Evolutionary conservation across 2,113 vertebrate genomes (phyloP).

Genomic region (Pithys albifrons): DNA sequence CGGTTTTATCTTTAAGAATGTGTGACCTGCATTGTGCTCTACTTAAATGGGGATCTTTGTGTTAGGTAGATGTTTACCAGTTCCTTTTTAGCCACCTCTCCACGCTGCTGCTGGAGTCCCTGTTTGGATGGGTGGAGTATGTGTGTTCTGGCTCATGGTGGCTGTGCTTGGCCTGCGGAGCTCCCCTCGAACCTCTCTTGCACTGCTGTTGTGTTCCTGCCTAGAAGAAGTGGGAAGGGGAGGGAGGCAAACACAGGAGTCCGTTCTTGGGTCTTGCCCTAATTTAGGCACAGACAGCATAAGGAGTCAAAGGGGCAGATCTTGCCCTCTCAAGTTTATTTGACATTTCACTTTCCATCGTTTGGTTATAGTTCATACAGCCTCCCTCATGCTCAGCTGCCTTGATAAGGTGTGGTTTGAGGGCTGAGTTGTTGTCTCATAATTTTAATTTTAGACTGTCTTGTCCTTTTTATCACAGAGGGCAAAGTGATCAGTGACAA

Average conservation of each 20-base stretch:
- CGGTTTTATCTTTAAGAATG: neutral
- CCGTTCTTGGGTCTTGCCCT: neutral
- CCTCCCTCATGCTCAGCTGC: neutral
- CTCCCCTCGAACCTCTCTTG: neutral
- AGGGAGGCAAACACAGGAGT: neutral
- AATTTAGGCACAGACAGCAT: neutral
- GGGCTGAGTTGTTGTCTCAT: neutral
- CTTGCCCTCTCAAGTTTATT: neutral
- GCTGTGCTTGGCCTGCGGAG: neutral
- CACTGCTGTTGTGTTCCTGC: neutral
- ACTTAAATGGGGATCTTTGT: neutral
- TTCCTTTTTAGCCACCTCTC: neutral
- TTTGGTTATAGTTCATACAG: neutral
- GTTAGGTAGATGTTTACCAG: neutral
- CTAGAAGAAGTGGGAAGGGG: neutral
- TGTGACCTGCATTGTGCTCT: neutral
- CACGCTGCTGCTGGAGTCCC: neutral
- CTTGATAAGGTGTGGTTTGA: neutral
- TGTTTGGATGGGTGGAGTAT: neutral
- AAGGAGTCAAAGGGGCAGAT: neutral
- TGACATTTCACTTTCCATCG: neutral
- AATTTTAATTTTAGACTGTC: neutral
- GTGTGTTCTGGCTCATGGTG: neutral
- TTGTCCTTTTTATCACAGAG: neutral
- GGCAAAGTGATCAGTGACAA: neutral